Evolutionary conservation across 2,888 invertebrate species (phyloP).

Genomic region (Molorchus minor): DNA sequence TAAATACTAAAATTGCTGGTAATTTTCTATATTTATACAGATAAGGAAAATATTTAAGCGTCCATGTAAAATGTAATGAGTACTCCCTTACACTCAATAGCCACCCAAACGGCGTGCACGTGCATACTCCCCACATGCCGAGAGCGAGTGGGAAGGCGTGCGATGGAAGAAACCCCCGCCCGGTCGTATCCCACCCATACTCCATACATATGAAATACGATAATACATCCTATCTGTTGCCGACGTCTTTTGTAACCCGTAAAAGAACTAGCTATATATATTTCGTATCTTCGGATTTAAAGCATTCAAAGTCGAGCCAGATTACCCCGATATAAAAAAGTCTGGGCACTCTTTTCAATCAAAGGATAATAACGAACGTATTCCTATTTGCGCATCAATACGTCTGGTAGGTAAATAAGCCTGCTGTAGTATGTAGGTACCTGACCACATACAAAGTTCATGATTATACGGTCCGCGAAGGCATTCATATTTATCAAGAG

Average conservation of each 20-base stretch:
- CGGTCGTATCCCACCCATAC: no score
- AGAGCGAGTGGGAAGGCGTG: no score
- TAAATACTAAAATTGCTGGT: no score
- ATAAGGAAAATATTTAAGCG: no score
- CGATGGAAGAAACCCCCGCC: no score
- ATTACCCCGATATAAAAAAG: not conserved
- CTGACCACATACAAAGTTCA: not conserved
- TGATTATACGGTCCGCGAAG: not conserved
- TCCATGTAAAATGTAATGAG: no score
- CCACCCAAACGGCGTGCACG: no score
- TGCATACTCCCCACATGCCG: no score
- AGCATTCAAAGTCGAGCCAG: not conserved
- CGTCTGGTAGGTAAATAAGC: not conserved
- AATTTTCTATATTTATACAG: no score
- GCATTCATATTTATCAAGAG: not conserved
- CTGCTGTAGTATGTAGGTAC: not conserved
- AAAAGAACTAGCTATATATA: not conserved
- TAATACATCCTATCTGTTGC: not conserved
- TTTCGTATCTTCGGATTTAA: not conserved
- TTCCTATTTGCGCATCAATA: not conserved
- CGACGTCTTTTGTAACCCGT: not conserved
- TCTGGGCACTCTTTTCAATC: not conserved
- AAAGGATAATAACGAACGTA: not conserved
- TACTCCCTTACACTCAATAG: no score
- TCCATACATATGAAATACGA: no score